Base-by-base conservation (phyloP, 2,888 invertebrate genomes). In the Drosophila hamatofila region DNA sequence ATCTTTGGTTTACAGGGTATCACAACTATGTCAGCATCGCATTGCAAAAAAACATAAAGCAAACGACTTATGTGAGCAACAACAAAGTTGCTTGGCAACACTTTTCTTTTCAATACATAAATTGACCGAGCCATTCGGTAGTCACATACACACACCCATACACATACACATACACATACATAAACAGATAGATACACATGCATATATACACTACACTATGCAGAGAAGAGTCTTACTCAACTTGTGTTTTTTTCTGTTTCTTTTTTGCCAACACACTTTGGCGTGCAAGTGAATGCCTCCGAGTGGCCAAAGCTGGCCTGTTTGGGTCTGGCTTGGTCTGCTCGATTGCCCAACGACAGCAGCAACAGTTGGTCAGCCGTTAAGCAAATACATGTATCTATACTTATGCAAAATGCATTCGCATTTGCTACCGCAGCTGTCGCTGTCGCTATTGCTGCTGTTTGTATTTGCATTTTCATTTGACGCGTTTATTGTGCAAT, bases 11-110 rank as follows among this genome's bases (percentile, higher is more conserved):
- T 23, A 54, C 56, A 60, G 52, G 52, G 52, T 44, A 54, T 55
- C 42, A 55, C 79, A 81, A 81, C 81, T 83, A 65, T 85, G 83
- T 81, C 81, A 83, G 73, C 78, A 60, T 70, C 78, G 70, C 58
- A 80, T 75, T 72, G 80, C 80, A 83, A 83, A 69, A 72, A 63
- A 18, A 61, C 75, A 83, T 64, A 71, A 18, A 57, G 72, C 64
- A 72, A 72, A 46, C 59, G 65, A 55, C 58, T 59, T 68, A 59
- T 72, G 61, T 56, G 37, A 48, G 27, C 41, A 48, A 52, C 41
- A 58, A 64, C 52, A 72, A 74, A 77, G 67, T 46, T 39, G 63
- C 52, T 70, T 68, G 65, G 62, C 75, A 67, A 82, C 68, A 82
- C 72, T 82, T 78, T 80, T 80, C 80, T 76, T 81, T 84, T 80